Evolutionary conservation across 2,888 invertebrate genomes (phyloP), one percentile per base, ranked within the genome.

Genomic region (Meiosimyza platycephala): DNA sequence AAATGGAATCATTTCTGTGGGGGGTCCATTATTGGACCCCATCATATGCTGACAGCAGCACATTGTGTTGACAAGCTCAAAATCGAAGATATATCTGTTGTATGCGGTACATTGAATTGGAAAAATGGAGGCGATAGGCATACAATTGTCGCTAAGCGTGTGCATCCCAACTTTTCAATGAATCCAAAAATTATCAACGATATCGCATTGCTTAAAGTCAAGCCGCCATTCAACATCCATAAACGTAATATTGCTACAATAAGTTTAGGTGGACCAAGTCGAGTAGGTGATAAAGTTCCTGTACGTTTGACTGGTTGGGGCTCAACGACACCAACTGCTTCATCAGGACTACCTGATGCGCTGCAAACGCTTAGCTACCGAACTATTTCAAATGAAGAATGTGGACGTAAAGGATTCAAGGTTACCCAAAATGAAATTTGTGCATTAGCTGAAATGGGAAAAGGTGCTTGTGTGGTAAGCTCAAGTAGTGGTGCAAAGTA

Each of bases 231-330:
- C 64, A 74, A 79, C 33, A 75, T 85, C 57, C 77, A 76, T 51
- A 76, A 77, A 6, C 73, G 74, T 0, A 80, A 76, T 0, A 77
- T 86, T 16, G 74, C 74, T 4, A 74, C 80, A 6, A 77, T 85
- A 0, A 72, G 63, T 1, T 22, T 85, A 72, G 81, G 85, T 5
- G 76, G 76, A 28, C 72, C 74, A 0, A 76, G 75, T 28, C 80
- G 79, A 4, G 77, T 86, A n/a, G 83, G 81, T 2, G 79, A 79
- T 11, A 79, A 77, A 11, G 76, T 81, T 11, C 54, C 81, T 0
- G 85, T 84, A 1, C 83, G 82, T 0, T 75, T 86, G 60, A 85
- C 86, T 2, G 87, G 87, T 15, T 87, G 87, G 87, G 87, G 87
- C 48, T 80, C 83, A 2, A 82, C 77, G 2, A 78, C 80, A 7